Evolutionary conservation across 1,140 invertebrate species (phyloP), one percentile per base, ranked within the genome.

Genomic region (Phortica variegata): DNA sequence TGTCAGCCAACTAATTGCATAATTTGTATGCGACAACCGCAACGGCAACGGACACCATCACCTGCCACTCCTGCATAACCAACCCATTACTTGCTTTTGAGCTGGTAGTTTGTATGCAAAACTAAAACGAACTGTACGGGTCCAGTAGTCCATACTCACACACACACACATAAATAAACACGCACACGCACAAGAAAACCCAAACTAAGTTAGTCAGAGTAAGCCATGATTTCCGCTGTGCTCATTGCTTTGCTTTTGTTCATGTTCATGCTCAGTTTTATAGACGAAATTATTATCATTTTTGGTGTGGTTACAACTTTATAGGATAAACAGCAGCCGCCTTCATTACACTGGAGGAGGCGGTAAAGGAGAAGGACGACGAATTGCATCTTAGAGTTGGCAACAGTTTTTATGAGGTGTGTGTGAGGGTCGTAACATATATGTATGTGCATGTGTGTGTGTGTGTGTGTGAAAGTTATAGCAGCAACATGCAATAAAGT

Each of bases 401-500:
- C 43, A 58, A 68, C 63, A 63, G 56, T 60, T 68, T 63, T 68
- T 68, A 68, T 68, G 65, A 60, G 57, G 56, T 47, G 56, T 49
- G 57, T 33, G n/a, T 16, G 26, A 33, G 34, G 12, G 26, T 45
- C 50, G 46, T 34, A 45, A 56, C 38, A 18, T 51, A 46, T 13
- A 46, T 33, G 20, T 23, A 3, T 31, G 34, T 39, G 34, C 48
- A 34, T 52, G 19, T 46, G 32, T 31, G 31, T 21, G 15, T 48
- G 47, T 55, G 37, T 49, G 43, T 47, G 33, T 53, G 47, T 39
- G 45, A 49, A 49, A 68, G 54, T 63, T 68, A 68, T 68, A 57
- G 56, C 60, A 55, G 58, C 60, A 51, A 68, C 55, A 63, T 63
- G 63, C 63, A 69, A 68, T 63, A 68, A 65, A 69, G 54, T 48